Percentiles rank a stretch among this genome's conserved stretches.
Evolutionary conservation across 2,113 vertebrate species (phyloP).

Genomic region (Bucco capensis): DNA sequence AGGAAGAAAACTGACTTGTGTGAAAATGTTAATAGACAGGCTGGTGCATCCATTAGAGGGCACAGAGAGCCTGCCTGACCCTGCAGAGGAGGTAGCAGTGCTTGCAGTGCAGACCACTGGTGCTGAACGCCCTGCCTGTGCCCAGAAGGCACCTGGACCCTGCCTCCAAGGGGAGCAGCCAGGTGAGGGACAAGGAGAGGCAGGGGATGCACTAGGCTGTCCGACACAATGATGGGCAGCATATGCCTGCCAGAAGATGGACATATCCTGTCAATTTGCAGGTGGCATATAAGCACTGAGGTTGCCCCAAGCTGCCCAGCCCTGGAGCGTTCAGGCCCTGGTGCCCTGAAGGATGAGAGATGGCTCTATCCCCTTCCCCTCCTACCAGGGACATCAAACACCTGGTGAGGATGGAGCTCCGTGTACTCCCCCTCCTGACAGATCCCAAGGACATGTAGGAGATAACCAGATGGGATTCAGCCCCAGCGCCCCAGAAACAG

Average conservation of each 20-base stretch:
- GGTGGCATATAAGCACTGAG: neutral
- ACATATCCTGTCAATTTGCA: neutral
- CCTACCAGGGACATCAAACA: rapidly evolving
- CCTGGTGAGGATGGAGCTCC: neutral
- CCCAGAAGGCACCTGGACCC: neutral
- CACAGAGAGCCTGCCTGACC: neutral
- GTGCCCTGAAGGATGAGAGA: neutral
- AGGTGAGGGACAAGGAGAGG: neutral
- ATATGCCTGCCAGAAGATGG: neutral
- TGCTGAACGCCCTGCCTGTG: rapidly evolving
- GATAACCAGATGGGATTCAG: neutral
- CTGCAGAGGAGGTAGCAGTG: neutral
- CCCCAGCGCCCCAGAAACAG: neutral
- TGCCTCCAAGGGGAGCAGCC: rapidly evolving
- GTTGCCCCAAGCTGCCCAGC: neutral
- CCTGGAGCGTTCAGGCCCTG: no score
- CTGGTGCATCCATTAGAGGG: neutral
- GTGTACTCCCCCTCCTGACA: neutral
- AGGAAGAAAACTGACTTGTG: neutral
- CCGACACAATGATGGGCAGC: rapidly evolving
- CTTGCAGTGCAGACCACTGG: rapidly evolving
- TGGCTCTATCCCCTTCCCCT: neutral
- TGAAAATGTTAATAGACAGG: neutral
- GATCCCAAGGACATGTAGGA: neutral
- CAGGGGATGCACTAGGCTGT: neutral